Evolutionary conservation across 1,140 invertebrate genomes (phyloP).

Genomic region (Leptinotarsa undecemlineata): DNA sequence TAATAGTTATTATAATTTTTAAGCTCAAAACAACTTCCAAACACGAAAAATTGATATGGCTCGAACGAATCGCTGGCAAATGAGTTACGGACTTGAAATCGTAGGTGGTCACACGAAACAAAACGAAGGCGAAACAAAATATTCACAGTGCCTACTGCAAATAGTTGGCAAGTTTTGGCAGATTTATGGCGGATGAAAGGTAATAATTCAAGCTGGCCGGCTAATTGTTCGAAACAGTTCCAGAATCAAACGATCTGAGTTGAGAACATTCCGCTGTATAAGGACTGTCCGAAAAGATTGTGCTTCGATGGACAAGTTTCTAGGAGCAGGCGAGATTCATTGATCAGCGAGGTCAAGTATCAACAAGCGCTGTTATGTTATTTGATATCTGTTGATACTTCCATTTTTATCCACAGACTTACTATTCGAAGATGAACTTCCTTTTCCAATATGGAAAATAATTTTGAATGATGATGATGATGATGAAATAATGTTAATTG

Average conservation of each 20-base stretch:
- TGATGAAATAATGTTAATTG: too few relatives aligned
- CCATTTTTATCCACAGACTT: too few relatives aligned
- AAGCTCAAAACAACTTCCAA: slow-evolving; percentile 26
- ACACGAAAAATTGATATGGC: slow-evolving; percentile 20
- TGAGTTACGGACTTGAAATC: slow-evolving; percentile 14
- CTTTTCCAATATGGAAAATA: too few relatives aligned
- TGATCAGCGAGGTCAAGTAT: neutral
- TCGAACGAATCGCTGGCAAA: slow-evolving; percentile 3
- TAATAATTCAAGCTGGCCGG: neutral
- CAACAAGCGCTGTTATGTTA: too few relatives aligned
- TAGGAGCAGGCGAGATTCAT: neutral
- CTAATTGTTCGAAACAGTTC: neutral
- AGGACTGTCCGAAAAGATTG: too few relatives aligned
- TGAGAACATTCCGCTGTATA: too few relatives aligned
- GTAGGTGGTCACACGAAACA: slow-evolving; percentile 21
- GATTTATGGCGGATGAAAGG: slow-evolving; percentile 5
- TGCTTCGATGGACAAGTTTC: too few relatives aligned
- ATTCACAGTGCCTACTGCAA: slow-evolving; percentile 12
- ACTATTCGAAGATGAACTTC: too few relatives aligned
- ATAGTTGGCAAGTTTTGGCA: slow-evolving; percentile 7
- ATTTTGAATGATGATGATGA: too few relatives aligned
- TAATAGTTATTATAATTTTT: slow-evolving; percentile 35
- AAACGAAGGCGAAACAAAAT: slow-evolving; percentile 17
- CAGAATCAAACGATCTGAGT: neutral
- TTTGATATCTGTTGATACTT: too few relatives aligned